A percentile compares a stretch with the other conserved stretches of the same genome.
phyloP scores from a whole-genome alignment of 1,140 invertebrate species.

The Nilaparvata lugens region DNA sequence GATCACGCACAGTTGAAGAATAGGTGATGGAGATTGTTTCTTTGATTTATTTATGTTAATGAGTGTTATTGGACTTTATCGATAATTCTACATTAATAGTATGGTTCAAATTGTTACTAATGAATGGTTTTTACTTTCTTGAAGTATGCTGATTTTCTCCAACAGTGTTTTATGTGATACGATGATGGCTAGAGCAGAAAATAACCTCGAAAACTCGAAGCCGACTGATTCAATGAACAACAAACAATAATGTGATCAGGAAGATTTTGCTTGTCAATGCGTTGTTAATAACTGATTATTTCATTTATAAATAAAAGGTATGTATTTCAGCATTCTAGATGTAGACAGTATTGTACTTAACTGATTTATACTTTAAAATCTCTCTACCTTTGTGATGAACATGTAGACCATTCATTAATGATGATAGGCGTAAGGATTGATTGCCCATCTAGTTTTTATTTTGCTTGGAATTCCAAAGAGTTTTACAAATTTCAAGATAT shows the following conservation, averaged over 20 bases:
- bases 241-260: slow-evolving; percentile 12
- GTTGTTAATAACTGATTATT: neutral
- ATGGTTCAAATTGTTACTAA: slow-evolving; percentile 33
- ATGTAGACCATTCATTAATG: too few species aligned
- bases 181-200: neutral
- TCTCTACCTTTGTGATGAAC: neutral
- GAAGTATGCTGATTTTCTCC: slow-evolving; percentile 5
- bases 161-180: neutral
- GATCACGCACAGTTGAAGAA: slow-evolving; percentile 1
- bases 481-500: too few species aligned
- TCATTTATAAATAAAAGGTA: neutral
- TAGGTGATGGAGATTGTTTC: slow-evolving; percentile 2
- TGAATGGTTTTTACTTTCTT: slow-evolving; percentile 24
- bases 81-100: too few species aligned
- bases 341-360: neutral
- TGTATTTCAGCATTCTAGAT: neutral
- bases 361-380: neutral
- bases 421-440: neutral
- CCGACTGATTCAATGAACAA: slow-evolving; percentile 13
- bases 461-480: too few species aligned
- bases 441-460: neutral
- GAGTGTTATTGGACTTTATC: slow-evolving; percentile 22
- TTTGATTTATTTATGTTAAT: slow-evolving; percentile 4
- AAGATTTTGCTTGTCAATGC: slow-evolving; percentile 5
- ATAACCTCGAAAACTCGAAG: slow-evolving; percentile 17